Conservation (phyloP, 2,888 invertebrate genomes). For the Ophion ellenae region DNA sequence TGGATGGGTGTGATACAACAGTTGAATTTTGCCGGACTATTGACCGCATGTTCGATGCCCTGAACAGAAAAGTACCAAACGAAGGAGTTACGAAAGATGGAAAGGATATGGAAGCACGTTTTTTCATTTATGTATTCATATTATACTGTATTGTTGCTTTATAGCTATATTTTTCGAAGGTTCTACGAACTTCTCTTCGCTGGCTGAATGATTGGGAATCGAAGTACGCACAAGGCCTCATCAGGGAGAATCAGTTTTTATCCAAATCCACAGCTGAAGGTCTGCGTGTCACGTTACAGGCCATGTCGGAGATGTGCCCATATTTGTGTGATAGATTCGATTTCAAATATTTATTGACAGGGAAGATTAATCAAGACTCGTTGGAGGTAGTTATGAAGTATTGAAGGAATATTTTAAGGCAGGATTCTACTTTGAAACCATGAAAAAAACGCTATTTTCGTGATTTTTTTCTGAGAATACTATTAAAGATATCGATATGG, state of each 20-base stretch:
- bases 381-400: neutral
- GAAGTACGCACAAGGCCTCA: neutral
- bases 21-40: conserved; percentile 17
- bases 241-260: neutral
- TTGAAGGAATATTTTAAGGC: neutral
- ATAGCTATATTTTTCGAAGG: neutral
- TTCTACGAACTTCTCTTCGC: neutral
- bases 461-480: no score
- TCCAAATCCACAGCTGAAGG: neutral
- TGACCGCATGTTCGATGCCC: conserved; percentile 16
- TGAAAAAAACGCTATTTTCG: no score
- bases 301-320: neutral
- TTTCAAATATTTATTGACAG: neutral
- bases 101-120: neutral
- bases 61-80: conserved; percentile 13
- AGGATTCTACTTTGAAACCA: no score
- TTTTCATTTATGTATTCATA: neutral
- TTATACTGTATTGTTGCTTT: neutral
- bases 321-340: neutral
- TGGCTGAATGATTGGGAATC: neutral
- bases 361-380: neutral
- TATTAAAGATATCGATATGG: no score
- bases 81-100: conserved; percentile 1
- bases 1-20: conserved; percentile 6
- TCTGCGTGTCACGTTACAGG: neutral